Percentiles rank a stretch among this genome's conserved stretches.
These are phyloP conservation scores for Myanophis thanlyinensis DNA, from an alignment of 2,113 vertebrate species.

Conservation along the genomic window DNA sequence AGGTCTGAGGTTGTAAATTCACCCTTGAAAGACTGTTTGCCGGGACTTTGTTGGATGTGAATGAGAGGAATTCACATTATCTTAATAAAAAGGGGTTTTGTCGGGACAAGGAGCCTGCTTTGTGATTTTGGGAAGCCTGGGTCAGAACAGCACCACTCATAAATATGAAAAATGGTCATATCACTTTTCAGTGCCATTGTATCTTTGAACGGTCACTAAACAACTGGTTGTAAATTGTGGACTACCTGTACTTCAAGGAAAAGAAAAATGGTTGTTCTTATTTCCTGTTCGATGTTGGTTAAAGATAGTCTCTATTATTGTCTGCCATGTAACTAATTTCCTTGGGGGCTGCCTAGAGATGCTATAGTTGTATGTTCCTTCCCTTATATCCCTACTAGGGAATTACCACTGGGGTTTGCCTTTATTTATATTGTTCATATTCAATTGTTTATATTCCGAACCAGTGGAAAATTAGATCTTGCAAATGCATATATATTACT, in stretches of 20 bases:
- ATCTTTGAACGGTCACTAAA: no score
- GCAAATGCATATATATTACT: accelerated
- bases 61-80: no score
- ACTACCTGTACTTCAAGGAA: neutral
- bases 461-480: accelerated
- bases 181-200: no score
- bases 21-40: no score
- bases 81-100: no score
- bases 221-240: neutral
- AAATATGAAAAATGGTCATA: no score
- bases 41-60: no score
- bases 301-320: neutral
- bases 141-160: no score
- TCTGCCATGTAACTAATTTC: neutral
- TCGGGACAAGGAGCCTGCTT: no score
- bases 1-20: no score
- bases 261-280: neutral
- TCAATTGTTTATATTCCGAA: neutral
- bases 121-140: no score
- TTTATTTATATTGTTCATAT: neutral
- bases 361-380: neutral
- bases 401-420: neutral
- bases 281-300: neutral
- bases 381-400: neutral
- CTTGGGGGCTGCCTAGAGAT: neutral